phyloP scores from a whole-genome alignment of 1,140 invertebrate genomes.

The Mactra quadrangularis region DNA sequence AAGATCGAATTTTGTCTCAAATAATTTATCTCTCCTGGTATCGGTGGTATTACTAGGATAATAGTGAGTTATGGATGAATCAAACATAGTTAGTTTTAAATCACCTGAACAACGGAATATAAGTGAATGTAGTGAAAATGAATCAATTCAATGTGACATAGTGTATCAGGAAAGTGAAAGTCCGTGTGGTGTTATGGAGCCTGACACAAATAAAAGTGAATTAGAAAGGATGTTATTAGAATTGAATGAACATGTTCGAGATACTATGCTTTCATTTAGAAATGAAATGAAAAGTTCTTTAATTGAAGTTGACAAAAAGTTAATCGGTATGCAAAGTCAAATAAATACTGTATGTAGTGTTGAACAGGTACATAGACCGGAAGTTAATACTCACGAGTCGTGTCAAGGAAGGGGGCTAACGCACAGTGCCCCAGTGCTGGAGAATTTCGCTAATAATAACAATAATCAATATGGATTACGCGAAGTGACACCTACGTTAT shows the following conservation, averaged over 20 bases:
- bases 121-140: too few species aligned
- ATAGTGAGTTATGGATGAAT: background rate
- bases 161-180: background rate
- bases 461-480: background rate
- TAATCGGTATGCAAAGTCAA: background rate
- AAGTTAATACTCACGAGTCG: background rate
- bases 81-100: background rate
- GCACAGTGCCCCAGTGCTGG: background rate
- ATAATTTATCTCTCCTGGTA: background rate
- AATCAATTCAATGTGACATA: background rate
- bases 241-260: background rate
- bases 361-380: background rate
- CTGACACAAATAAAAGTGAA: background rate
- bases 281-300: slow-evolving; percentile 9
- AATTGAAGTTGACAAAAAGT: background rate
- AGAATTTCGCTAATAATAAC: background rate
- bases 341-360: background rate
- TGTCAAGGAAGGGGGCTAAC: background rate
- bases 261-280: background rate
- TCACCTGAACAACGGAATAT: too few species aligned
- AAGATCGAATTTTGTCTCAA: too few species aligned
- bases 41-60: background rate
- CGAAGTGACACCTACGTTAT: background rate
- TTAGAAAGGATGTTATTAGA: slow-evolving; percentile 3
- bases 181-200: background rate